A percentile compares a stretch with the other conserved stretches of the same genome.
phyloP scores from a whole-genome alignment of 2,113 vertebrate genomes.

The Probosciger aterrimus region DNA sequence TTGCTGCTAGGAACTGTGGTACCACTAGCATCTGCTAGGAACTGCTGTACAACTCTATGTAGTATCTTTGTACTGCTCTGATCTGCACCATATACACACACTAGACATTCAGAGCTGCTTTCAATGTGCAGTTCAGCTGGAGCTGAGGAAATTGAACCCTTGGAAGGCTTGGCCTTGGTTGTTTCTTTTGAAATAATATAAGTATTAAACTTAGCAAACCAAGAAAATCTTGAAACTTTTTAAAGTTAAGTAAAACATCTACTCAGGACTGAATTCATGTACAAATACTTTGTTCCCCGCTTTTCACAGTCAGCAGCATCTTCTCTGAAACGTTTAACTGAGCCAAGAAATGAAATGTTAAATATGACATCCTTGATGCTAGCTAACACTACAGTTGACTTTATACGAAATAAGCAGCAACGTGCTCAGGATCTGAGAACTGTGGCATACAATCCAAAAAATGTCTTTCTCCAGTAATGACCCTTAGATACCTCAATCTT shows the following conservation, averaged over 20 bases:
- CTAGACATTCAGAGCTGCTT: background rate
- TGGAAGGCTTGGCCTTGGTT: background rate
- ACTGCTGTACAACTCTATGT: background rate
- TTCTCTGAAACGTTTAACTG: background rate
- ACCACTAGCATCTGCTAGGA: background rate
- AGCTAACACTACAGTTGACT: background rate
- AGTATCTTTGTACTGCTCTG: background rate
- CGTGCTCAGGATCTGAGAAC: background rate
- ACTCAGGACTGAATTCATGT: background rate
- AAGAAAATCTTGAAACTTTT: background rate
- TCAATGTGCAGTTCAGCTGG: background rate
- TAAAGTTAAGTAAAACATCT: background rate
- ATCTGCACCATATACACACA: background rate
- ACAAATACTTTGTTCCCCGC: background rate
- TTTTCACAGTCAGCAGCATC: background rate
- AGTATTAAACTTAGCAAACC: background rate
- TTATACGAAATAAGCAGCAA: background rate
- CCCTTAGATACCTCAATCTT: background rate
- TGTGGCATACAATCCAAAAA: background rate
- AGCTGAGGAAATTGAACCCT: background rate
- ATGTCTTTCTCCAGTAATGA: background rate
- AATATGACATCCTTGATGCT: background rate
- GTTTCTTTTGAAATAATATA: background rate
- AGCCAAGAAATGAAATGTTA: slow-evolving; percentile 8
- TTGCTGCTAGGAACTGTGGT: background rate